phyloP scores from a whole-genome alignment of 2,888 invertebrate genomes.

The Lepidocyrtoides sp. region DNA sequence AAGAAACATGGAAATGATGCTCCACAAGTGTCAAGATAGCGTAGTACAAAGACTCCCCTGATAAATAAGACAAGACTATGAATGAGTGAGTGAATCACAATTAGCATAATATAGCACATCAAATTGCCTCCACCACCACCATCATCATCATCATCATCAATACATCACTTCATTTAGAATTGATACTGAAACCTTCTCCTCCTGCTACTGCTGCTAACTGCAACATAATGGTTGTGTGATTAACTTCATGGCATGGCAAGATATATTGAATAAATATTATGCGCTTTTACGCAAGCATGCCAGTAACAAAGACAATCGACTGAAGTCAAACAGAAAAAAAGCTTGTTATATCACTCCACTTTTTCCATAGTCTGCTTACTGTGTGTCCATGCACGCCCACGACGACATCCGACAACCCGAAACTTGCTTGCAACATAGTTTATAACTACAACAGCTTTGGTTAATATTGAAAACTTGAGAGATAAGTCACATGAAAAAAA shows the following conservation, averaged over 20 bases:
- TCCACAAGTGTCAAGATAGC: constrained; percentile 70
- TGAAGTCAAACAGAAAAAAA: constrained; percentile 9
- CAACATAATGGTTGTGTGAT: background rate
- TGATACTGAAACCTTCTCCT: background rate
- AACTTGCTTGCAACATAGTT: background rate
- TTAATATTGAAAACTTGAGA: background rate
- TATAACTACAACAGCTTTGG: constrained; percentile 9
- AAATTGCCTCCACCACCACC: constrained; percentile 30
- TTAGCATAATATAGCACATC: background rate
- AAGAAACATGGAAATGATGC: constrained; percentile 19
- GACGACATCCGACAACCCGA: constrained; percentile 12
- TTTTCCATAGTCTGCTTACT: constrained; percentile 3
- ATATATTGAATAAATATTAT: constrained; percentile 17
- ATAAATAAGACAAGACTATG: constrained; percentile 22
- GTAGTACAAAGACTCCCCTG: constrained; percentile 26
- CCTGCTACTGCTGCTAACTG: background rate
- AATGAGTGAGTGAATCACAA: background rate
- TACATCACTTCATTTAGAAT: constrained; percentile 11
- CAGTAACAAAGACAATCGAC: constrained; percentile 32
- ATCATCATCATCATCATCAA: constrained; percentile 1
- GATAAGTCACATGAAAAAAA: constrained; percentile 55
- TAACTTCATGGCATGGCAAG: background rate
- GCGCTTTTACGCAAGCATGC: background rate
- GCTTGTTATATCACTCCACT: constrained; percentile 4
- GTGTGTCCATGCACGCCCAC: background rate